Evolutionary conservation across 2,113 vertebrate species (phyloP).

Genomic region (Ellobius talpinus): DNA sequence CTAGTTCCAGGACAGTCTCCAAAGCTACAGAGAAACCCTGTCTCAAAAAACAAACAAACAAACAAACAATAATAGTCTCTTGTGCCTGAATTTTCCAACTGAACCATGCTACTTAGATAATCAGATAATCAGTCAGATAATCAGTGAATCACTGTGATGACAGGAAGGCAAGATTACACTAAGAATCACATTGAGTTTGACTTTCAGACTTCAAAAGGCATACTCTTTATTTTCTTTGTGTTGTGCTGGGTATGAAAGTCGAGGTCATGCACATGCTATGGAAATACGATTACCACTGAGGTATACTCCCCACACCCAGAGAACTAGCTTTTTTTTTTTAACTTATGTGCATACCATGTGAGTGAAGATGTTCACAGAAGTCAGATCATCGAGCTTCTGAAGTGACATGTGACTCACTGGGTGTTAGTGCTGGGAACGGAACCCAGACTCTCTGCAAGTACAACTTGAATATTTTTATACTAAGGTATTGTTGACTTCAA

Average conservation of each 20-base stretch:
- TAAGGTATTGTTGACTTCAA: constrained; percentile 33
- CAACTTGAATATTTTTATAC: background rate
- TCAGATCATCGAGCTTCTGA: background rate
- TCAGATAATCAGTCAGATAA: background rate
- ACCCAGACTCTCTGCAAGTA: background rate
- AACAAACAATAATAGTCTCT: background rate
- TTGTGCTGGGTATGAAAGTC: background rate
- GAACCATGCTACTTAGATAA: background rate
- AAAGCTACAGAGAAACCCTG: no score
- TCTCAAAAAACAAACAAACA: no score
- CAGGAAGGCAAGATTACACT: background rate
- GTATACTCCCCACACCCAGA: background rate
- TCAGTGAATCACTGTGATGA: background rate
- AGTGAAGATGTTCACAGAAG: background rate
- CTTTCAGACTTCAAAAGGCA: background rate
- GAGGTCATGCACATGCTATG: background rate
- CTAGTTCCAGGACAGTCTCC: no score
- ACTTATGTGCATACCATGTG: no score
- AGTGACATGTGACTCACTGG: background rate
- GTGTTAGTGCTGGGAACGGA: background rate
- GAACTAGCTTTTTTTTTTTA: background rate
- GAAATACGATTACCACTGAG: background rate
- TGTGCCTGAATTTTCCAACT: background rate
- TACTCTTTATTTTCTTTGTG: background rate
- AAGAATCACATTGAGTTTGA: background rate